Percentiles rank a stretch among this genome's conserved stretches.
phyloP scores from a whole-genome alignment of 2,113 vertebrate genomes.

The Tretioscincus oriximinensis region DNA sequence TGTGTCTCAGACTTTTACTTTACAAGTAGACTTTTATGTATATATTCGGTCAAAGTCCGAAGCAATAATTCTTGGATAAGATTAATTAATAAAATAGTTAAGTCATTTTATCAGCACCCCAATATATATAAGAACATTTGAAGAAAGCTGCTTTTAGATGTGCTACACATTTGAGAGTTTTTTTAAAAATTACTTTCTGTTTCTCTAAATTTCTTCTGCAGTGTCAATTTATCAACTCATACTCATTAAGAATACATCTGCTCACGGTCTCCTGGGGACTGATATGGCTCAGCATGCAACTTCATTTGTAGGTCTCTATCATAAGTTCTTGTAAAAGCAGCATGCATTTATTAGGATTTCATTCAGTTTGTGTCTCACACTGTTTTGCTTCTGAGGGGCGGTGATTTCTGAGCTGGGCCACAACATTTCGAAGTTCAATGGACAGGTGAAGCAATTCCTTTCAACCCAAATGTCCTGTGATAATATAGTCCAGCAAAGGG shows the following conservation, averaged over 20 bases:
- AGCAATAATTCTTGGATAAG: background rate
- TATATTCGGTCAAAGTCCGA: background rate
- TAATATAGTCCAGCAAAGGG: too few species aligned
- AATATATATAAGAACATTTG: background rate
- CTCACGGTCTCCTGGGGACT: slow-evolving; percentile 39
- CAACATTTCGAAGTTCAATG: rapidly evolving
- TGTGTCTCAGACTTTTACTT: background rate
- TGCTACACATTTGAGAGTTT: background rate
- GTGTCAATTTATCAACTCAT: slow-evolving; percentile 29
- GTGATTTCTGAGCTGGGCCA: background rate
- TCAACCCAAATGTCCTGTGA: background rate
- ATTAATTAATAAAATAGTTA: background rate
- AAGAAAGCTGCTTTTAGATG: slow-evolving; percentile 4
- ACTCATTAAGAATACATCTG: slow-evolving; percentile 47
- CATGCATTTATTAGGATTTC: background rate
- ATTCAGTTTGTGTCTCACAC: background rate
- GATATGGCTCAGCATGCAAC: slow-evolving; percentile 23
- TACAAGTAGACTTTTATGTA: too few species aligned
- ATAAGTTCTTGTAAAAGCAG: slow-evolving; percentile 17
- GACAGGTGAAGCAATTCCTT: background rate
- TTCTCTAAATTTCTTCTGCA: slow-evolving; percentile 31
- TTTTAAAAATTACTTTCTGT: background rate
- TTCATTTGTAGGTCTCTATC: background rate
- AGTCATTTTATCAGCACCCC: background rate
- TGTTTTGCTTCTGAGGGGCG: background rate